Evolutionary conservation across 1,140 invertebrate species (phyloP).

Genomic region (Sycophaga agraensis): DNA sequence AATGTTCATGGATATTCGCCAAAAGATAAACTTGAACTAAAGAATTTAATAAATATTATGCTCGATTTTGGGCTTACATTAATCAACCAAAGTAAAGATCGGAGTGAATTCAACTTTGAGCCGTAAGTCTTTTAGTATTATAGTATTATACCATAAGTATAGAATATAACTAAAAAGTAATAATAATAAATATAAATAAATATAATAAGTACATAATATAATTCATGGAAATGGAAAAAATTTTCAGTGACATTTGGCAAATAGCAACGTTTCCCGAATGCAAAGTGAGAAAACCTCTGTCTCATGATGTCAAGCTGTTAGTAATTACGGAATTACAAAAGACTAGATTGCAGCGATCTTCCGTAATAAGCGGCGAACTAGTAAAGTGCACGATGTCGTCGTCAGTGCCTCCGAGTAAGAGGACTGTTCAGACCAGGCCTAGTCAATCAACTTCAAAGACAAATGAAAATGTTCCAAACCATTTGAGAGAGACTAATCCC

Average conservation of each 20-base stretch:
- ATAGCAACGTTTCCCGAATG: conserved; percentile 48
- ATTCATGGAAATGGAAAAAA: neutral
- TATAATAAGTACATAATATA: neutral
- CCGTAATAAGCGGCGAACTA: conserved; percentile 27
- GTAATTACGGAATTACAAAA: conserved; percentile 76
- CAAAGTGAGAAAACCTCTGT: conserved; percentile 45
- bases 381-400: neutral
- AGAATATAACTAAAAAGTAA: no score
- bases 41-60: conserved; percentile 79
- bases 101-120: conserved; percentile 84
- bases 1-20: conserved; percentile 72
- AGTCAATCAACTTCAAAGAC: neutral
- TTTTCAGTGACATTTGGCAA: conserved; percentile 55
- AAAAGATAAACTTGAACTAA: conserved; percentile 73
- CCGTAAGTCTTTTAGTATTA: conserved; percentile 69
- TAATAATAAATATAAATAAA: neutral
- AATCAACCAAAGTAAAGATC: conserved; percentile 73
- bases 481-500: conserved; percentile 66
- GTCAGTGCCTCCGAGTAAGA: no score
- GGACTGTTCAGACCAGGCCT: neutral
- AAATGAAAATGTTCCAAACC: conserved; percentile 58
- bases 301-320: conserved; percentile 76
- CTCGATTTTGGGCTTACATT: conserved; percentile 87
- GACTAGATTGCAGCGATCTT: conserved; percentile 66
- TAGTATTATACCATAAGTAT: no score